Evolutionary conservation across 2,888 invertebrate genomes (phyloP), one percentile per base, ranked within the genome.

Genomic region (Drosophila tanythrix): DNA sequence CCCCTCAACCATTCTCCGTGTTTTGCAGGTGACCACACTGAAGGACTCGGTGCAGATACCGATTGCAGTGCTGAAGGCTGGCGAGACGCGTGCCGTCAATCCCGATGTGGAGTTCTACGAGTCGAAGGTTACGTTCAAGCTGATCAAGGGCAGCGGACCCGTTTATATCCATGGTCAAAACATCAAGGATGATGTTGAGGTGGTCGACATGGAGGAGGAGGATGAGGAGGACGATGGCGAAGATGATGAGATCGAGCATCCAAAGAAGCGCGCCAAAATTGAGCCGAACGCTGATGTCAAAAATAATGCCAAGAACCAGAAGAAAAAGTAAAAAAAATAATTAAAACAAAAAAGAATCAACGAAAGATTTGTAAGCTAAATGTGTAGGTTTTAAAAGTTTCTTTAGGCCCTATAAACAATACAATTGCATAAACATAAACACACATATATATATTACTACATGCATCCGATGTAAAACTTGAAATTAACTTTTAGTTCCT

Each of bases 131-230:
- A 97, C 96, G 76, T 97, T 97, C 92, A 96, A 96, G 86, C 94
- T 97, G 71, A 94, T 96, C 79, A 95, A 96, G 94, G 96, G 96
- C 63, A 95, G 94, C 78, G 97, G 97, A 4, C 97, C 97, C 31
- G 96, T 97, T 78, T 97, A 97, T 90, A 95, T 97, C 93, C 96
- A 97, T 87, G 97, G 97, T 18, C 97, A 97, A 91, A 97, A 97
- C 93, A 94, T 97, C 85, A 96, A 96, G 84, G 96, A 97, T 94
- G 97, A 97, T 92, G 95, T 96, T 79, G 97, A 97, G 94, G 96
- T 96, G 77, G 96, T 96, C 72, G 96, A 96, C 90, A 96, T 96
- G 94, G 94, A 96, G 50, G 97, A 97, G 83, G 96, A 96, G 76
- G 96, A 97, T 67, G 96, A 96, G 86, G 96, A 96, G 74, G 94